These are phyloP conservation scores for Dasypolia templi DNA, from an alignment of 2,888 invertebrate genomes.

Conservation along the genomic window DNA sequence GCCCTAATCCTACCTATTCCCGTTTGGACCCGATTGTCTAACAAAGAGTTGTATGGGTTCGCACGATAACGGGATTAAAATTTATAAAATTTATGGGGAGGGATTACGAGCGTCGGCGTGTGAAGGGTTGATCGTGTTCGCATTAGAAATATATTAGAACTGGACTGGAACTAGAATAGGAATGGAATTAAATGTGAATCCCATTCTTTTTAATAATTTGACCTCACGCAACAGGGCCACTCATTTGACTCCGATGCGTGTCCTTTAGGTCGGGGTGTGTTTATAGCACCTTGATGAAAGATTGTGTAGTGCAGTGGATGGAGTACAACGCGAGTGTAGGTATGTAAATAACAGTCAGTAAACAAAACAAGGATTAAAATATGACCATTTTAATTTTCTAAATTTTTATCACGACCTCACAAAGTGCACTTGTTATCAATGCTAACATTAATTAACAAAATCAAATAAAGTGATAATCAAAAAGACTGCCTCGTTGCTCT, in stretches of 20 bases:
- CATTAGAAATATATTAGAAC: slow-evolving; percentile 62
- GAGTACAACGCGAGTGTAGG: too few species aligned
- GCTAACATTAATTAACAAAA: slow-evolving; percentile 3
- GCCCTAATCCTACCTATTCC: slow-evolving; percentile 76
- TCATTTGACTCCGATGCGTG: not conserved
- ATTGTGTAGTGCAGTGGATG: not conserved
- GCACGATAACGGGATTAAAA: slow-evolving; percentile 87
- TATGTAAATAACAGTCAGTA: too few species aligned
- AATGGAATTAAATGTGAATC: slow-evolving; percentile 25
- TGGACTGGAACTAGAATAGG: slow-evolving; percentile 37
- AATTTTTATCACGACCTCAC: not conserved
- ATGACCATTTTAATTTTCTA: too few species aligned
- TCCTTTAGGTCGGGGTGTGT: not conserved
- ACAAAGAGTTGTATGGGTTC: slow-evolving; percentile 80
- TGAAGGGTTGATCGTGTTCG: slow-evolving; percentile 69
- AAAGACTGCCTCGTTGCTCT: too few species aligned
- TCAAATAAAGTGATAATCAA: too few species aligned
- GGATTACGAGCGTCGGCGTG: slow-evolving; percentile 73
- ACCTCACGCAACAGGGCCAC: not conserved
- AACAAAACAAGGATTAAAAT: too few species aligned
- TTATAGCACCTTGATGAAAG: not conserved
- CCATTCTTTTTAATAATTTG: not conserved
- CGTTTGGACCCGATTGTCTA: slow-evolving; percentile 70
- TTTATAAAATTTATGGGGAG: slow-evolving; percentile 82
- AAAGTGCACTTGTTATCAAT: not conserved